Evolutionary conservation across 2,888 invertebrate genomes (phyloP).

Genomic region (Harpagoxenus sublaevis): DNA sequence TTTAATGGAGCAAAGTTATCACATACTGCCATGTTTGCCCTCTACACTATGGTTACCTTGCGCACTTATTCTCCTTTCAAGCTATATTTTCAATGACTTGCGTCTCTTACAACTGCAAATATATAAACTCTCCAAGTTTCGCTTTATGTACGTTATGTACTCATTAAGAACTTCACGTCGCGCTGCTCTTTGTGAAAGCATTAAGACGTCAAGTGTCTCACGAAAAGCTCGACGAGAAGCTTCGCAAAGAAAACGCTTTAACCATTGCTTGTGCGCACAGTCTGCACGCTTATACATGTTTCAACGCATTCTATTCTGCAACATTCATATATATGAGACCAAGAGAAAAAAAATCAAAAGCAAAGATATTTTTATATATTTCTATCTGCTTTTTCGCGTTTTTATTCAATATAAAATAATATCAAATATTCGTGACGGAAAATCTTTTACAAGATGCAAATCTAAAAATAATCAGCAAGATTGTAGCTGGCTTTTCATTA

Average conservation of each 20-base stretch:
- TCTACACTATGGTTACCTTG: background rate
- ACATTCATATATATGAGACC: background rate
- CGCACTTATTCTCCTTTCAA: background rate
- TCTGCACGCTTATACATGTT: background rate
- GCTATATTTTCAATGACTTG: conserved; percentile 14
- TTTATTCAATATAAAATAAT: background rate
- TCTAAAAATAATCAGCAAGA: background rate
- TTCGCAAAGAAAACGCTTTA: conserved; percentile 8
- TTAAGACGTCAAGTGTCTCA: conserved; percentile 41
- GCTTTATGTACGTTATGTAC: conserved; percentile 25
- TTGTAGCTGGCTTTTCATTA: background rate
- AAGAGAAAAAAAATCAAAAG: background rate
- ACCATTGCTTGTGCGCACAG: background rate
- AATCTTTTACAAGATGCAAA: background rate
- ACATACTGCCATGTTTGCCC: background rate
- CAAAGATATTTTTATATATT: background rate
- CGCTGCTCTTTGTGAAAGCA: conserved; percentile 14
- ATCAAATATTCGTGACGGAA: background rate
- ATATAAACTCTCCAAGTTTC: background rate
- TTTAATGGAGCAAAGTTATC: background rate
- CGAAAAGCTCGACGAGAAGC: background rate
- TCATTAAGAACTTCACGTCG: conserved; percentile 28
- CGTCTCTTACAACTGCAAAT: background rate
- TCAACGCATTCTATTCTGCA: background rate
- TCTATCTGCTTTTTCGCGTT: background rate